phyloP scores from a whole-genome alignment of 2,113 vertebrate genomes.

The Montifringilla adamsi region DNA sequence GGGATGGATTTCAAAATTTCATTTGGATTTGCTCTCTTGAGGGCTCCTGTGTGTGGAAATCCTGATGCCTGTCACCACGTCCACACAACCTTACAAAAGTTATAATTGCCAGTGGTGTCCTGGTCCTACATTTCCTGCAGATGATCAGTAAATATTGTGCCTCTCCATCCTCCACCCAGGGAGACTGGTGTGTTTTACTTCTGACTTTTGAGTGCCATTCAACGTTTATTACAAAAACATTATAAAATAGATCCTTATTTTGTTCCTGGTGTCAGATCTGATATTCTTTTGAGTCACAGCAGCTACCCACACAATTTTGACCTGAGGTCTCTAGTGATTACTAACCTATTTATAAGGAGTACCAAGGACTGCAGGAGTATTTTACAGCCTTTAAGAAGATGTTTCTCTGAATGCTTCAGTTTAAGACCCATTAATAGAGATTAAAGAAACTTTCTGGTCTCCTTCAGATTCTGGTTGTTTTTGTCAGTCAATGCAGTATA shows the following conservation, averaged over 20 bases:
- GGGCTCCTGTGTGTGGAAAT: background rate
- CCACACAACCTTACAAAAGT: background rate
- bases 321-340: background rate
- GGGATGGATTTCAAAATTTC: background rate
- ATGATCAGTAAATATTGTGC: background rate
- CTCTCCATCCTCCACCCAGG: background rate
- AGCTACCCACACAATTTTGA: background rate
- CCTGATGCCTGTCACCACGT: background rate
- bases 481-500: conserved; percentile 34
- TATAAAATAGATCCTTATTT: background rate
- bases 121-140: background rate
- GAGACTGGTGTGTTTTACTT: background rate
- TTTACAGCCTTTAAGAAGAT: background rate
- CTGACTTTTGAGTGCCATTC: background rate
- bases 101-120: background rate
- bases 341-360: background rate
- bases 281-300: background rate
- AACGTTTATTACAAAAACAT: background rate
- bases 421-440: background rate
- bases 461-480: conserved; percentile 49
- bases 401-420: background rate
- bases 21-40: background rate
- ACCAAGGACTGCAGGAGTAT: background rate
- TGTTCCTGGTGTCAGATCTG: background rate
- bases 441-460: conserved; percentile 44